Evolutionary conservation across 2,888 invertebrate genomes (phyloP).

Genomic region (Zhengitettix transpicula): DNA sequence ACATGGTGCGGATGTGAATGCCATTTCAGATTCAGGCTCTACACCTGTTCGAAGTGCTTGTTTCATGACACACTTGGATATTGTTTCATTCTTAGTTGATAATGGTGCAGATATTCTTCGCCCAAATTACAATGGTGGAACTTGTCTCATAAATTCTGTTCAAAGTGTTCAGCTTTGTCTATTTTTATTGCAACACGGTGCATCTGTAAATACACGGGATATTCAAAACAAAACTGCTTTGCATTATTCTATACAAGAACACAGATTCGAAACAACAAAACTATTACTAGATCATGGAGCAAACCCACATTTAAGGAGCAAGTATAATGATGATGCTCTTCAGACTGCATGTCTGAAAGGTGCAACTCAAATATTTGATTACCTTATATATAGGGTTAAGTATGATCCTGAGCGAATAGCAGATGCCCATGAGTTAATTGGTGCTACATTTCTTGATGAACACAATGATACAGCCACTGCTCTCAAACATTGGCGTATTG

Average conservation of each 20-base stretch:
- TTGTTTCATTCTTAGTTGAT: slow-evolving; percentile 56
- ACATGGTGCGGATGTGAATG: slow-evolving; percentile 72
- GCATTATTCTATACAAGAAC: slow-evolving; percentile 76
- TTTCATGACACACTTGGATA: slow-evolving; percentile 77
- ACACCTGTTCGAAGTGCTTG: slow-evolving; percentile 83
- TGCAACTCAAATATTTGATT: slow-evolving; percentile 51
- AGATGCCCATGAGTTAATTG: slow-evolving; percentile 77
- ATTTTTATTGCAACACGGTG: slow-evolving; percentile 63
- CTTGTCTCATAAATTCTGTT: slow-evolving; percentile 84
- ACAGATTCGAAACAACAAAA: slow-evolving; percentile 62
- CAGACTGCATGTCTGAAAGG: slow-evolving; percentile 74
- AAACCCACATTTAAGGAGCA: slow-evolving; percentile 54
- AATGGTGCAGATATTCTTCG: slow-evolving; percentile 69
- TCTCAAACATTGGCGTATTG: slow-evolving; percentile 61
- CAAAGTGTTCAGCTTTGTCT: slow-evolving; percentile 69
- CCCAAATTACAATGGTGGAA: slow-evolving; percentile 82
- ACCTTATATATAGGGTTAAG: slow-evolving; percentile 38
- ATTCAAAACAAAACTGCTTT: slow-evolving; percentile 81
- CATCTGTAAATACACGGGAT: slow-evolving; percentile 71
- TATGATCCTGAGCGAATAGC: slow-evolving; percentile 55
- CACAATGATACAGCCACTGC: slow-evolving; percentile 58
- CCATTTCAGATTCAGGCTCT: slow-evolving; percentile 73
- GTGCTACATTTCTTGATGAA: slow-evolving; percentile 76
- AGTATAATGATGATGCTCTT: slow-evolving; percentile 76
- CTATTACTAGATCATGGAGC: slow-evolving; percentile 65